Conservation (phyloP, 1,140 invertebrate genomes). For the Pectinophora gossypiella region DNA sequence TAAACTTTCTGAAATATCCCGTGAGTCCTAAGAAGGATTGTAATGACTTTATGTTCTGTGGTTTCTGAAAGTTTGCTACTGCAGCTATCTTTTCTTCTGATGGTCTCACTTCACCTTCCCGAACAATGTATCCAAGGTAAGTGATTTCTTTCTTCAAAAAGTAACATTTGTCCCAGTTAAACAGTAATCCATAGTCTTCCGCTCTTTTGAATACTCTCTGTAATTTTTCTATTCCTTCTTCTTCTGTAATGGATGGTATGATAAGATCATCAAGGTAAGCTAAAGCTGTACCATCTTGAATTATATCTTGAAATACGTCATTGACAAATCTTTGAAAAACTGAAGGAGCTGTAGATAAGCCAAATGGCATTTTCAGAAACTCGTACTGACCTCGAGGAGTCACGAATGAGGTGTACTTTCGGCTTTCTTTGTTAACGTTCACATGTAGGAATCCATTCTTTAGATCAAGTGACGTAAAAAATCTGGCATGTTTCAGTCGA, state of each 20-base stretch:
- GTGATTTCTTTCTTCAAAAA: slow-evolving; percentile 32
- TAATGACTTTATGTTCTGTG: slow-evolving; percentile 22
- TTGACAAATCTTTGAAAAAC: too few species aligned
- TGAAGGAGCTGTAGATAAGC: slow-evolving; percentile 30
- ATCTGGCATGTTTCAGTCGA: slow-evolving; percentile 35
- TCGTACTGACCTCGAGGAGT: slow-evolving; percentile 37
- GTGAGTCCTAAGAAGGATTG: slow-evolving; percentile 23
- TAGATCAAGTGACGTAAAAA: slow-evolving; percentile 72
- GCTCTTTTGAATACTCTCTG: slow-evolving; percentile 17
- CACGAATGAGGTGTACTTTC: too few species aligned
- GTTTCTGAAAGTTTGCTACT: slow-evolving; percentile 25
- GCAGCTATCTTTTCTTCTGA: slow-evolving; percentile 29
- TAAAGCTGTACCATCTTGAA: slow-evolving; percentile 11
- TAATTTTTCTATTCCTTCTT: slow-evolving; percentile 23
- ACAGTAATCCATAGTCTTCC: slow-evolving; percentile 11
- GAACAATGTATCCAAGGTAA: slow-evolving; percentile 25
- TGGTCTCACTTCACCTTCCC: slow-evolving; percentile 13
- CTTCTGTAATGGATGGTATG: slow-evolving; percentile 16
- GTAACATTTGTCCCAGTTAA: slow-evolving; percentile 29
- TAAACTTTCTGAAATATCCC: slow-evolving; percentile 42
- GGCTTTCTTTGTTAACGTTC: slow-evolving; percentile 28
- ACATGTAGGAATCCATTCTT: too few species aligned
- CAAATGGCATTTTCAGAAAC: slow-evolving; percentile 38
- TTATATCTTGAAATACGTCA: slow-evolving; percentile 20
- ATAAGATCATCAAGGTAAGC: slow-evolving; percentile 26